Conservation (phyloP, 2,888 invertebrate species). For the Lithophane leautieri region DNA sequence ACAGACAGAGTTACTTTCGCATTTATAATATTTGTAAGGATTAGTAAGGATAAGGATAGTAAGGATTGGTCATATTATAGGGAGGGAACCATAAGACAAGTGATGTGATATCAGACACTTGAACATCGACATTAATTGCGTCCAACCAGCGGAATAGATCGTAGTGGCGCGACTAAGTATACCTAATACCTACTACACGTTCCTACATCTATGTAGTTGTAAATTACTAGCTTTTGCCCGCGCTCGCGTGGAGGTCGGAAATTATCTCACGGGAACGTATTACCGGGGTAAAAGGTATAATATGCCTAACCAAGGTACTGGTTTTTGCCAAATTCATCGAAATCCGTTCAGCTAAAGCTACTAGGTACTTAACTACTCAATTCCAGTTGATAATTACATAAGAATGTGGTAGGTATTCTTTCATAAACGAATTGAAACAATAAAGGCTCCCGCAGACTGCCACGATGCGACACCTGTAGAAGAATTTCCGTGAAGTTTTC, state of each 20-base stretch:
- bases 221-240: not conserved
- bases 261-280: no score
- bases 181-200: conserved; percentile 1
- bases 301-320: no score
- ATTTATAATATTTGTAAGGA: no score
- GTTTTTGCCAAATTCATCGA: no score
- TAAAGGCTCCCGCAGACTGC: not conserved
- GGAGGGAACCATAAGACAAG: not conserved
- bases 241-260: not conserved
- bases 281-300: no score
- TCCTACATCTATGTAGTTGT: conserved; percentile 7
- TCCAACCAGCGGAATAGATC: conserved; percentile 8
- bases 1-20: no score
- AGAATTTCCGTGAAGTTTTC: no score
- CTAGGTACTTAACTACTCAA: not conserved
- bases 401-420: conserved; percentile 4
- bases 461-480: no score
- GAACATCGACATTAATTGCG: conserved; percentile 15
- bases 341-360: no score
- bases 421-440: not conserved
- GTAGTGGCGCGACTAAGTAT: not conserved
- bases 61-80: no score
- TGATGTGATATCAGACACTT: not conserved
- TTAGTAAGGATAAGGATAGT: no score
- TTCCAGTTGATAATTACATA: conserved; percentile 4